Evolutionary conservation across 2,888 invertebrate species (phyloP).

Genomic region (Mythimna impura): DNA sequence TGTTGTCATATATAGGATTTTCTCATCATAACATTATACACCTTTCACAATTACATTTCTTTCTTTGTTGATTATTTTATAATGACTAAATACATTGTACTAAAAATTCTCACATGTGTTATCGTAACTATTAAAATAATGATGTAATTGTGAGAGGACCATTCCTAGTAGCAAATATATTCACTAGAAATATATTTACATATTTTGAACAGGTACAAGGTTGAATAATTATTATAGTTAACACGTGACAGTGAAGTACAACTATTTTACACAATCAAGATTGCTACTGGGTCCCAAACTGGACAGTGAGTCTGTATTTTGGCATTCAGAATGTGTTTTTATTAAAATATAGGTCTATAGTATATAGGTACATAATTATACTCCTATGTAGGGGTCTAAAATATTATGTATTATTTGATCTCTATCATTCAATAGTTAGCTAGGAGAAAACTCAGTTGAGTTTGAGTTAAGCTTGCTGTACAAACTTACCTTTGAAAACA

Average conservation of each 20-base stretch:
- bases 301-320: not conserved
- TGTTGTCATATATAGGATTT: slow-evolving; percentile 4
- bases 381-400: too few species aligned
- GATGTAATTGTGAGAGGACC: not conserved
- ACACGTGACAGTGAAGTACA: not conserved
- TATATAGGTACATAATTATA: too few species aligned
- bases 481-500: too few species aligned
- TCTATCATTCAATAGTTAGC: too few species aligned
- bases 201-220: not conserved
- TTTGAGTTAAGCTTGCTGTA: too few species aligned
- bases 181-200: not conserved
- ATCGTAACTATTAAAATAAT: not conserved
- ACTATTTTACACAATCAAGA: not conserved
- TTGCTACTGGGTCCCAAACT: not conserved
- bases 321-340: not conserved
- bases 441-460: too few species aligned
- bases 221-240: not conserved
- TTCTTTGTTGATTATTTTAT: slow-evolving; percentile 12
- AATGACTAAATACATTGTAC: slow-evolving; percentile 4
- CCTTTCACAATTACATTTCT: not conserved
- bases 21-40: not conserved
- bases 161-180: not conserved
- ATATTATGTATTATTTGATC: too few species aligned
- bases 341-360: too few species aligned
- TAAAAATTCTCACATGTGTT: not conserved